phyloP scores from a whole-genome alignment of 1,140 invertebrate species.

The Drosophila trapezifrons region DNA sequence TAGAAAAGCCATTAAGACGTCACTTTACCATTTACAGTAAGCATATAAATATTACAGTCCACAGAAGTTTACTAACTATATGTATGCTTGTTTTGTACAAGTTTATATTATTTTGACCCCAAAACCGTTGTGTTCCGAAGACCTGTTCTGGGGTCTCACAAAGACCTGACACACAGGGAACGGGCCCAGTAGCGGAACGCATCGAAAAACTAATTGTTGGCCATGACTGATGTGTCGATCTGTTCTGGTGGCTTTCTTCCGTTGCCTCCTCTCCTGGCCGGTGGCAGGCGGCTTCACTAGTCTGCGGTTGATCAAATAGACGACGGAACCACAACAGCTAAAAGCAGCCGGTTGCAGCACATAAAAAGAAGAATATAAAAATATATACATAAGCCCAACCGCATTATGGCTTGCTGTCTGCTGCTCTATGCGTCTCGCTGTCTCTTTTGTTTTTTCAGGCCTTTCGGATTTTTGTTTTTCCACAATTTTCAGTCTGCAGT shows the following conservation, averaged over 20 bases:
- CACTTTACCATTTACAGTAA: not conserved
- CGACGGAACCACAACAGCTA: constrained; percentile 26
- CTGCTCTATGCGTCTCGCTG: constrained; percentile 17
- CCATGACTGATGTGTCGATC: constrained; percentile 68
- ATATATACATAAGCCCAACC: constrained; percentile 19
- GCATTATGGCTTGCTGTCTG: constrained; percentile 10
- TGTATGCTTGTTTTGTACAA: not conserved
- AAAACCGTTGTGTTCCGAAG: constrained; percentile 1
- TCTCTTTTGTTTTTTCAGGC: constrained; percentile 31
- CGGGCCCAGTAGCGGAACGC: constrained; percentile 21
- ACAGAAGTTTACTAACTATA: not conserved
- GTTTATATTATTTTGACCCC: constrained; percentile 1
- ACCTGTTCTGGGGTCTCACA: no score
- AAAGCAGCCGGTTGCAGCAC: constrained; percentile 31
- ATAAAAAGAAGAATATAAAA: constrained; percentile 15
- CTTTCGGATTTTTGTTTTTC: constrained; percentile 27
- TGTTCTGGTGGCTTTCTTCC: constrained; percentile 35
- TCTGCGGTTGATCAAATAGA: constrained; percentile 58
- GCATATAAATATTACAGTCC: not conserved
- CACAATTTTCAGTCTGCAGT: constrained; percentile 19
- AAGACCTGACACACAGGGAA: not conserved
- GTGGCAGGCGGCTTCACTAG: constrained; percentile 17
- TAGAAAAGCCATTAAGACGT: no score
- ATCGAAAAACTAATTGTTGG: constrained; percentile 63
- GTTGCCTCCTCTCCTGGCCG: constrained; percentile 9